These are phyloP conservation scores for Anoplius nigerrimus DNA, from an alignment of 2,888 invertebrate species.

Conservation along the genomic window DNA sequence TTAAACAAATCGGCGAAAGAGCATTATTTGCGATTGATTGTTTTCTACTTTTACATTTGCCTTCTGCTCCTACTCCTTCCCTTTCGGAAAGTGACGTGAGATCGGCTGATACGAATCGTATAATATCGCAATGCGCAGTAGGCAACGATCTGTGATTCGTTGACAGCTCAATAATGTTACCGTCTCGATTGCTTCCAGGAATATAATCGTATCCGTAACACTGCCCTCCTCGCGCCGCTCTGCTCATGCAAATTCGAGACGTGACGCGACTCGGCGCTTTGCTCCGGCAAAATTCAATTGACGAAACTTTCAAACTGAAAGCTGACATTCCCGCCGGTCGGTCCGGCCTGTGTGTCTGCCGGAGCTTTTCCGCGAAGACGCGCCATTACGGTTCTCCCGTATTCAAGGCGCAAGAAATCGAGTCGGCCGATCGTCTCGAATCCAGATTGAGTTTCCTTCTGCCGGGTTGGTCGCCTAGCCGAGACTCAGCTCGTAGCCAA, in stretches of 20 bases:
- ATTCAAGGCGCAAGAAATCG: slow-evolving; percentile 36
- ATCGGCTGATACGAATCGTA: no score
- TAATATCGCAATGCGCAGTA: no score
- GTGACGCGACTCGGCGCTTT: no score
- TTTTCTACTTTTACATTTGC: no score
- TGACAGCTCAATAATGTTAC: no score
- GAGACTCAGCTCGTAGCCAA: slow-evolving; percentile 15
- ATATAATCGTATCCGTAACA: no score
- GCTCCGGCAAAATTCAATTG: neutral
- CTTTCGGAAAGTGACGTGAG: no score
- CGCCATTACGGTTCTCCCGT: slow-evolving; percentile 21
- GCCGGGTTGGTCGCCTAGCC: neutral
- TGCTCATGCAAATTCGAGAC: neutral
- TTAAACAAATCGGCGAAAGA: no score
- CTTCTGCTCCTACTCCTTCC: no score
- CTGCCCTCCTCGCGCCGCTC: no score
- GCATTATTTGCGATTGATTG: no score
- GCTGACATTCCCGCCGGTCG: slow-evolving; percentile 38
- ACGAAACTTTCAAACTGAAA: slow-evolving; percentile 6
- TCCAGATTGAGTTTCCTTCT: slow-evolving; percentile 49
- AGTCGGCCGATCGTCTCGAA: slow-evolving; percentile 32
- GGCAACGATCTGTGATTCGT: no score
- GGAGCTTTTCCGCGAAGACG: slow-evolving; percentile 33
- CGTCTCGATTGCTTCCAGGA: neutral
- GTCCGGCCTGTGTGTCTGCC: slow-evolving; percentile 19